Evolutionary conservation across 2,113 vertebrate genomes (phyloP).

Genomic region (Brevimyrus niger): DNA sequence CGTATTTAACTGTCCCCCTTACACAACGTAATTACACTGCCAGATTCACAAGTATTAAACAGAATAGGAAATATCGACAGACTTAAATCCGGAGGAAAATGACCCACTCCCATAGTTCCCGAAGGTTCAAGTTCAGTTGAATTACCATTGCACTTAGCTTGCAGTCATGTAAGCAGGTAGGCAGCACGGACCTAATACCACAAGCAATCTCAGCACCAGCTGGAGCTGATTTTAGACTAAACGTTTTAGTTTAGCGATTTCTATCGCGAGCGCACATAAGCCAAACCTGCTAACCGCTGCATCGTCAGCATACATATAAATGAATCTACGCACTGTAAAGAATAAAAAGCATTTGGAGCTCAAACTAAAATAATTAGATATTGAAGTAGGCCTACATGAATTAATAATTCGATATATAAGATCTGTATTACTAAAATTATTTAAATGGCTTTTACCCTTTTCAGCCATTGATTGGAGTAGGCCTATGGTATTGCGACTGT

Average conservation of each 20-base stretch:
- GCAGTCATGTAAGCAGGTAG: neutral
- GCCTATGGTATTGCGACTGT: neutral
- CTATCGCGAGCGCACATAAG: neutral
- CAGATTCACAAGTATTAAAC: neutral
- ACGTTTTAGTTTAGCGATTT: neutral
- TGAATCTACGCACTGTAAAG: neutral
- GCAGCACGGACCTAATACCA: neutral
- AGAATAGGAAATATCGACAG: neutral
- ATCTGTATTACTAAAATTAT: neutral
- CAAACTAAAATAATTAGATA: neutral
- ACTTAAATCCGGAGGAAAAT: neutral
- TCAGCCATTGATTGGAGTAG: neutral
- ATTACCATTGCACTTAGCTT: neutral
- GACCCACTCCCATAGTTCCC: neutral
- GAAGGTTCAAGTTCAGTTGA: conserved; percentile 9
- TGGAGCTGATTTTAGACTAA: conserved; percentile 10
- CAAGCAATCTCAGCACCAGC: neutral
- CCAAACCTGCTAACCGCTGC: neutral
- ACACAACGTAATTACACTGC: neutral
- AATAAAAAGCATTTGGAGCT: neutral
- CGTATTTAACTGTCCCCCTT: neutral
- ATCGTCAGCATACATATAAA: neutral
- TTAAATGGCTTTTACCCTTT: neutral
- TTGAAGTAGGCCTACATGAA: neutral
- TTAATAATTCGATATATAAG: neutral